Percentiles rank a stretch among this genome's conserved stretches.
These are phyloP conservation scores for Sebastes iracundus DNA, from an alignment of 2,797 vertebrate genomes.

Conservation along the genomic window DNA sequence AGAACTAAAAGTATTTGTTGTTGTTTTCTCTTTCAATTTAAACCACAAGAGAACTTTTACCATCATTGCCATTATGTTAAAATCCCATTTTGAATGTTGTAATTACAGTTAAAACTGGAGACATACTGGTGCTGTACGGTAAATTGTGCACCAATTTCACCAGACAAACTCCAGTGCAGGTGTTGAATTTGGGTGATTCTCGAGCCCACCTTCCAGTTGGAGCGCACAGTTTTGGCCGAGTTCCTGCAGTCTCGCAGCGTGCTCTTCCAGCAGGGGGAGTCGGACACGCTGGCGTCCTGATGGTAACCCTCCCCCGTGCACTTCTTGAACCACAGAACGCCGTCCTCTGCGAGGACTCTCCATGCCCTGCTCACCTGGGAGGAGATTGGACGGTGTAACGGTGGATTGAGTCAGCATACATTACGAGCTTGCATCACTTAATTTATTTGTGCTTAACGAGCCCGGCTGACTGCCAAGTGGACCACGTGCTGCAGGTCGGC, in stretches of 20 bases:
- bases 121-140: not conserved
- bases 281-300: slow-evolving; percentile 82
- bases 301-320: slow-evolving; percentile 90
- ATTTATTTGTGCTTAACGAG: slow-evolving; percentile 47
- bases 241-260: slow-evolving; percentile 88
- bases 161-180: not conserved
- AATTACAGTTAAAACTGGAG: not conserved
- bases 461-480: slow-evolving; percentile 41
- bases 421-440: slow-evolving; percentile 51
- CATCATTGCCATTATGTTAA: not conserved
- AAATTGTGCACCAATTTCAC: not conserved
- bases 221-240: slow-evolving; percentile 84
- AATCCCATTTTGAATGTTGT: not conserved
- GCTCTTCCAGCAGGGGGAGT: slow-evolving; percentile 92
- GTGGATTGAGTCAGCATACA: slow-evolving; percentile 60
- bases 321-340: slow-evolving; percentile 91
- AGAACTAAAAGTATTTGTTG: not conserved
- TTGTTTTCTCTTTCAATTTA: not conserved
- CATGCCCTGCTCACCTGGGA: slow-evolving; percentile 93
- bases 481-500: not conserved
- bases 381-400: slow-evolving; percentile 24
- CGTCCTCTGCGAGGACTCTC: slow-evolving; percentile 92
- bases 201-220: slow-evolving; percentile 94
- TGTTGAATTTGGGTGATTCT: not conserved
- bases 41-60: not conserved